Percentiles rank a stretch among this genome's conserved stretches.
Conservation (phyloP, 2,888 invertebrate species). For the Pollenia amentaria region DNA sequence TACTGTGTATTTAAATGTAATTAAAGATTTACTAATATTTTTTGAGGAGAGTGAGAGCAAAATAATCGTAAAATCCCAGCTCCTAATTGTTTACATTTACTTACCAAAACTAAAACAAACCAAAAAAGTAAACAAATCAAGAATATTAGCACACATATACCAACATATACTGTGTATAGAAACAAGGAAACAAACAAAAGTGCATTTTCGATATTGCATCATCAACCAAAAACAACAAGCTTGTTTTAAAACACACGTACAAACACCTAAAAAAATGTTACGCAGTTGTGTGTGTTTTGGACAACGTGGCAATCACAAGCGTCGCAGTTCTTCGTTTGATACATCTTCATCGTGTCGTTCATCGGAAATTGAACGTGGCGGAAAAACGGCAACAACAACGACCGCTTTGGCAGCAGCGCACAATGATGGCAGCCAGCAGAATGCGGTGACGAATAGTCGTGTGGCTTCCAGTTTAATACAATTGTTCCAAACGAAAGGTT, state of each 20-base stretch:
- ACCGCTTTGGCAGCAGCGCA: constrained; percentile 75
- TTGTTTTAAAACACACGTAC: background rate
- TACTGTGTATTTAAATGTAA: background rate
- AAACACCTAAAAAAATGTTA: constrained; percentile 78
- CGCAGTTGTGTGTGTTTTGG: constrained; percentile 84
- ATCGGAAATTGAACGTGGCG: constrained; percentile 84
- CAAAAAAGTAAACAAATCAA: background rate
- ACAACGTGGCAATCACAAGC: constrained; percentile 80
- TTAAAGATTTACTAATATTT: background rate
- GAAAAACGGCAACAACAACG: constrained; percentile 79
- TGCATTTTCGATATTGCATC: constrained; percentile 45
- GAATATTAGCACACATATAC: constrained; percentile 1
- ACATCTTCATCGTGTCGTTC: constrained; percentile 84
- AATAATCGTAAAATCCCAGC: background rate
- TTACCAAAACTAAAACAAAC: constrained; percentile 11
- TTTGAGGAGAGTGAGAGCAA: background rate
- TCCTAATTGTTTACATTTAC: background rate
- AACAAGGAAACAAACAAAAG: background rate
- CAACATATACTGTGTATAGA: background rate
- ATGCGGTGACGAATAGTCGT: constrained; percentile 60
- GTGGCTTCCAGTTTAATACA: constrained; percentile 81
- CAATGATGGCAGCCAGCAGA: constrained; percentile 72
- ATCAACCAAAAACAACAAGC: constrained; percentile 13
- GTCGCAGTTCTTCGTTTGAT: constrained; percentile 84
- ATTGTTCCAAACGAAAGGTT: constrained; percentile 86